Conservation (phyloP, 1,140 invertebrate genomes). For the Pinna nobilis region DNA sequence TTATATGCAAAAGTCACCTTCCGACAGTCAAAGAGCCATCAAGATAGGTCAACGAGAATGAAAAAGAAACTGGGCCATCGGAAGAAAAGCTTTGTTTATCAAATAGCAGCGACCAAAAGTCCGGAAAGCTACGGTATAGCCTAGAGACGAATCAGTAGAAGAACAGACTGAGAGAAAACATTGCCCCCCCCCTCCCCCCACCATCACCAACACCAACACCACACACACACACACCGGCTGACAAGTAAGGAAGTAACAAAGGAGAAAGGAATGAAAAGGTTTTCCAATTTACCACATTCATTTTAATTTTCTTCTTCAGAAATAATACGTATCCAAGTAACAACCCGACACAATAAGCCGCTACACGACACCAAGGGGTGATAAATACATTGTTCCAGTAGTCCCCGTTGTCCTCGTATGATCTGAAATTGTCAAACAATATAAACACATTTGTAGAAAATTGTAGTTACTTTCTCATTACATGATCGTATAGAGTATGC, state of each 20-base stretch:
- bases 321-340: constrained; percentile 73
- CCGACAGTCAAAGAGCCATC: too few relatives aligned
- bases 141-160: too few relatives aligned
- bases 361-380: constrained; percentile 77
- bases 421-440: not conserved
- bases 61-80: too few relatives aligned
- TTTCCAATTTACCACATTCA: constrained; percentile 12
- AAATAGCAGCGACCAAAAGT: too few relatives aligned
- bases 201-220: constrained; percentile 22
- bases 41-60: too few relatives aligned
- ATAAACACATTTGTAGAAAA: not conserved
- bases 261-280: too few relatives aligned
- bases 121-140: too few relatives aligned
- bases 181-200: not conserved
- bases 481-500: not conserved
- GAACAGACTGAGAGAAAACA: not conserved
- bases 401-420: constrained; percentile 31
- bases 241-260: too few relatives aligned
- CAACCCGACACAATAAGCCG: constrained; percentile 77
- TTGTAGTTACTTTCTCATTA: not conserved
- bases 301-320: constrained; percentile 8
- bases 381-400: constrained; percentile 86
- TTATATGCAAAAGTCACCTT: too few relatives aligned
- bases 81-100: too few relatives aligned
- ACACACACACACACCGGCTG: constrained; percentile 24